These are phyloP conservation scores for Cylloceria caligata DNA, from an alignment of 2,888 invertebrate genomes.

Conservation along the genomic window DNA sequence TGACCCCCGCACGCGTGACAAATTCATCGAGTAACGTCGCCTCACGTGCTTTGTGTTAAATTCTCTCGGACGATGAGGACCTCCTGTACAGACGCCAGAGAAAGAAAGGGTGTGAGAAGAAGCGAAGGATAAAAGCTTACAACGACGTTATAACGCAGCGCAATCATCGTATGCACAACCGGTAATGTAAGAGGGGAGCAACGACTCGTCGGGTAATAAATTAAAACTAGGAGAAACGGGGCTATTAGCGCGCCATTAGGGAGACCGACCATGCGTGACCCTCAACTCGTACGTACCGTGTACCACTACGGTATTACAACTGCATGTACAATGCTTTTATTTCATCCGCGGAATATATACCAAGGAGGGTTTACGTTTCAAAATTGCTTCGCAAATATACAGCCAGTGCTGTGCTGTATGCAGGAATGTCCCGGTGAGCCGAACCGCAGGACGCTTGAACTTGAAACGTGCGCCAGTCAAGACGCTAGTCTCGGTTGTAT, in stretches of 20 bases:
- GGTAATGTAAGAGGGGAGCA: constrained; percentile 2
- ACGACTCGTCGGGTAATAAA: constrained; percentile 76
- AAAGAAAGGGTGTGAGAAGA: constrained; percentile 42
- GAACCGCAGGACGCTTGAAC: constrained; percentile 60
- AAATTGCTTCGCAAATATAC: constrained; percentile 62
- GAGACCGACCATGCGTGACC: constrained; percentile 80
- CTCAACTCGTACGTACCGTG: constrained; percentile 46
- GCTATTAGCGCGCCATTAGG: constrained; percentile 82
- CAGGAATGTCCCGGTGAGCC: constrained; percentile 44
- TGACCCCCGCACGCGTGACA: constrained; percentile 78
- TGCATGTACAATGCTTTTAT: constrained; percentile 49
- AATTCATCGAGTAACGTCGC: constrained; percentile 81
- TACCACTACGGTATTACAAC: constrained; percentile 2
- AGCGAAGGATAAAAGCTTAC: neutral
- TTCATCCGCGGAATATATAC: constrained; percentile 53
- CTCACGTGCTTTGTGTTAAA: constrained; percentile 68
- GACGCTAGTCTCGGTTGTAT: neutral
- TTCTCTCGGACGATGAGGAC: constrained; percentile 37
- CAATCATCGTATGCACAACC: constrained; percentile 65
- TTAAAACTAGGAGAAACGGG: constrained; percentile 81
- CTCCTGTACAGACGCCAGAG: constrained; percentile 34
- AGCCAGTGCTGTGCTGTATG: constrained; percentile 2
- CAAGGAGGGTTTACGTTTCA: constrained; percentile 70
- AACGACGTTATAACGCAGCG: constrained; percentile 4
- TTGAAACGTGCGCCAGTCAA: constrained; percentile 34